Evolutionary conservation across 2,113 vertebrate species (phyloP).

Genomic region (Orthonyx spaldingii): DNA sequence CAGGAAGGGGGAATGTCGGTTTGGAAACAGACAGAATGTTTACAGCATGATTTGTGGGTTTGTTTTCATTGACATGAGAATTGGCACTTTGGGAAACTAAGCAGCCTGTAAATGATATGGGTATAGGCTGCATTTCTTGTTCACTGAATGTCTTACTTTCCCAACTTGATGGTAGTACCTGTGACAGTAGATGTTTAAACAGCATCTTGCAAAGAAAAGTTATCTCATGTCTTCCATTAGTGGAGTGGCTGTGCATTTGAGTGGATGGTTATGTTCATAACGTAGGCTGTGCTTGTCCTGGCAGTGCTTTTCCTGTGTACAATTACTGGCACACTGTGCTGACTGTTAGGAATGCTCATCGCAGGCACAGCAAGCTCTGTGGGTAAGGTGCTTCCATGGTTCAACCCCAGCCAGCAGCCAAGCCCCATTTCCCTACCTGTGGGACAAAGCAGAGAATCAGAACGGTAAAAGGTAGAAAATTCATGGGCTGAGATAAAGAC

Average conservation of each 20-base stretch:
- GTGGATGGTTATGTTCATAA: background rate
- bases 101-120: background rate
- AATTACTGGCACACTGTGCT: background rate
- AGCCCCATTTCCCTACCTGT: background rate
- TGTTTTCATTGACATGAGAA: background rate
- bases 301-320: background rate
- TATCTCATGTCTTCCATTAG: background rate
- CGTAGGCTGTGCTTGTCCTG: background rate
- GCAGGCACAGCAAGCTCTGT: rapidly evolving
- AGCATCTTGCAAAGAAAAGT: background rate
- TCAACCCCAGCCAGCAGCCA: background rate
- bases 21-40: background rate
- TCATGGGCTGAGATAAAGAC: background rate
- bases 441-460: background rate
- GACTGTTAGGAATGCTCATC: background rate
- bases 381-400: background rate
- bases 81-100: background rate
- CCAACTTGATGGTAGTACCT: background rate
- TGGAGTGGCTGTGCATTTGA: background rate
- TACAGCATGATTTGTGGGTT: background rate
- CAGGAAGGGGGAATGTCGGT: background rate
- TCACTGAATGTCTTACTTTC: background rate
- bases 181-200: background rate
- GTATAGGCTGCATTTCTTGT: background rate
- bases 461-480: background rate